Evolutionary conservation across 1,140 invertebrate species (phyloP), one percentile per base, ranked within the genome.

Genomic region (Hylaeus anthracinus): DNA sequence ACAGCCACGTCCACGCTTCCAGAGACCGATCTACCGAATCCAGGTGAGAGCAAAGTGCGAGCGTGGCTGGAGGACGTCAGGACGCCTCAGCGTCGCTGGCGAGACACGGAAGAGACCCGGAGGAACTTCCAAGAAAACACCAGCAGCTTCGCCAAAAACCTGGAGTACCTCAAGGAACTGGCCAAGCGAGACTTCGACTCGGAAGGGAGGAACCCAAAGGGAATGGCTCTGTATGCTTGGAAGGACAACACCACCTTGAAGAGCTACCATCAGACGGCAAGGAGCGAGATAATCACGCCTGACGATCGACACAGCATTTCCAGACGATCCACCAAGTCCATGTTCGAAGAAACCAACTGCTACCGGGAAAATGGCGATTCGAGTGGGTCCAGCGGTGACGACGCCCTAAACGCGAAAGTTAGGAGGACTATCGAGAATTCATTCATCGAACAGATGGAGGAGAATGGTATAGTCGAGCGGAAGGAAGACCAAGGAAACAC

Each of bases 21-120:
- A 0, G 88, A 86, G 26, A 69, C 37, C 8, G 85, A 80, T 10
- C 84, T 87, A 6, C 64, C 82, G 1, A 91, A 85, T 61, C 88
- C 88, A 3, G 95, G 95, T 4, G 96, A 97, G 80, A 94, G 92
- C 88, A 96, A 97, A 88, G 96, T 97, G 6, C 93, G 96, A 77
- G 96, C 97, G 89, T 97, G 97, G 97, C 88, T 97, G 41, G 96
- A 97, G 89, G 95, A 97, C 88, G 95, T 97, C 15, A 94, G 89
- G 39, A 84, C 56, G 2, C 85, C 77, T 90, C 93, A 88, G 14
- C 58, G 81, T 64, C 87, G 88, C 14, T 89, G 91, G 90, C 83
- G 84, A 8, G 86, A 88, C 6, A 45, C 74, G 0, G 90, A 92
- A 0, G 90, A 89, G 1, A 77, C 79, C 43, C 81, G 77, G 0